These are phyloP conservation scores for Spilarctia lutea DNA, from an alignment of 2,888 invertebrate genomes.

Conservation along the genomic window DNA sequence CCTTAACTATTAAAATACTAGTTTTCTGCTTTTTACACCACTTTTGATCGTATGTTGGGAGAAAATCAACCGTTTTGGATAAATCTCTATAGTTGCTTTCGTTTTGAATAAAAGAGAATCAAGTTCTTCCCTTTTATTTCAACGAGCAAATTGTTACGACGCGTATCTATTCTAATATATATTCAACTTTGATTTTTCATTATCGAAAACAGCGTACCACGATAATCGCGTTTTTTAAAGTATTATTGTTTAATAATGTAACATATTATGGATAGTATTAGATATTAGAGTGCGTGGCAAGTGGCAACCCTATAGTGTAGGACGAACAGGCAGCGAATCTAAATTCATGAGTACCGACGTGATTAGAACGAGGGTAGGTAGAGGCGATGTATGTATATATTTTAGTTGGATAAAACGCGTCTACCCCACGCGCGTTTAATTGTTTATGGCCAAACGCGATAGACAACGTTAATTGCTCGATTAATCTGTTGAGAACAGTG, in stretches of 20 bases:
- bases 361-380: constrained; percentile 69
- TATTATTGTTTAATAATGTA: neutral
- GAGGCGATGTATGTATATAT: constrained; percentile 53
- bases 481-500: constrained; percentile 28
- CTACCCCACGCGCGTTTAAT: constrained; percentile 65
- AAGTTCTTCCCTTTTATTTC: neutral
- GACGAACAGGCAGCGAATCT: constrained; percentile 57
- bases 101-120: too few species aligned
- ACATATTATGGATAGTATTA: neutral
- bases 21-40: too few species aligned
- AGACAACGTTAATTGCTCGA: constrained; percentile 28
- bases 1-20: too few species aligned
- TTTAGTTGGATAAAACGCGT: constrained; percentile 67
- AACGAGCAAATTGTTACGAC: neutral
- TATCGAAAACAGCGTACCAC: too few species aligned
- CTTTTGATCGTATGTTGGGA: too few species aligned
- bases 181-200: too few species aligned
- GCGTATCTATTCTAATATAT: neutral
- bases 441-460: constrained; percentile 55
- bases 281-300: constrained; percentile 27
- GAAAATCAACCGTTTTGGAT: too few species aligned
- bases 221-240: too few species aligned
- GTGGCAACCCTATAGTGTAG: constrained; percentile 46
- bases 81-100: too few species aligned
- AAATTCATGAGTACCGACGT: constrained; percentile 72